phyloP scores from a whole-genome alignment of 2,113 vertebrate genomes.

The Phoxinus phoxinus region DNA sequence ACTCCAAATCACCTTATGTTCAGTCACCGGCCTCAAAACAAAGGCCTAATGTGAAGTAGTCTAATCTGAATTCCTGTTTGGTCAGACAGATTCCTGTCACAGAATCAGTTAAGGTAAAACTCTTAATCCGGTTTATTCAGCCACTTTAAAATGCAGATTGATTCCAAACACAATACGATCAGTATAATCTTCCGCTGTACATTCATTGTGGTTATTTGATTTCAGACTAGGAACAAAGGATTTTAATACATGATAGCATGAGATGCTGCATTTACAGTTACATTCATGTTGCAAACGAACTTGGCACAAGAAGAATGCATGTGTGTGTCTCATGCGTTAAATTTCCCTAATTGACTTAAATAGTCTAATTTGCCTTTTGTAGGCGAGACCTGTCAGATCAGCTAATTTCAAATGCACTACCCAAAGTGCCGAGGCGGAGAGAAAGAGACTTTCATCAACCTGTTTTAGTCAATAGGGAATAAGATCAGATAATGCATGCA shows the following conservation, averaged over 20 bases:
- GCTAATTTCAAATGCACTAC: constrained; percentile 73
- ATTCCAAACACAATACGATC: constrained; percentile 35
- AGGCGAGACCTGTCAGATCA: constrained; percentile 69
- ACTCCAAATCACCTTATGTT: neutral
- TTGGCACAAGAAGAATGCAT: constrained; percentile 68
- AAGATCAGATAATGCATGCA: constrained; percentile 80
- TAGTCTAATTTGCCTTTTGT: constrained; percentile 73
- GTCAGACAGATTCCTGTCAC: neutral
- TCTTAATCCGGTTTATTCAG: neutral
- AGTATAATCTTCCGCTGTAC: constrained; percentile 30
- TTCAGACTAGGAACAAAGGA: constrained; percentile 14
- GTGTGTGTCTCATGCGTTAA: constrained; percentile 70
- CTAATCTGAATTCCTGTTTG: neutral
- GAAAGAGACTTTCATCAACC: constrained; percentile 74
- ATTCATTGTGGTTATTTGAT: constrained; percentile 44
- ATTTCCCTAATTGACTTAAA: constrained; percentile 83
- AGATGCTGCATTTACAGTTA: constrained; percentile 65
- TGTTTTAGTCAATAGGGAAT: constrained; percentile 75
- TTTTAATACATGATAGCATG: constrained; percentile 6
- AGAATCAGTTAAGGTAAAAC: constrained; percentile 23
- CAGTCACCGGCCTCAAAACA: neutral
- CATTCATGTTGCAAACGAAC: constrained; percentile 61
- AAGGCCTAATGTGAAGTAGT: neutral
- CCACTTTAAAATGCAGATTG: constrained; percentile 43
- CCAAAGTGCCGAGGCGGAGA: constrained; percentile 60